Evolutionary conservation across 1,140 invertebrate species (phyloP), one percentile per base, ranked within the genome.

Genomic region (Thaumatotibia leucotreta): DNA sequence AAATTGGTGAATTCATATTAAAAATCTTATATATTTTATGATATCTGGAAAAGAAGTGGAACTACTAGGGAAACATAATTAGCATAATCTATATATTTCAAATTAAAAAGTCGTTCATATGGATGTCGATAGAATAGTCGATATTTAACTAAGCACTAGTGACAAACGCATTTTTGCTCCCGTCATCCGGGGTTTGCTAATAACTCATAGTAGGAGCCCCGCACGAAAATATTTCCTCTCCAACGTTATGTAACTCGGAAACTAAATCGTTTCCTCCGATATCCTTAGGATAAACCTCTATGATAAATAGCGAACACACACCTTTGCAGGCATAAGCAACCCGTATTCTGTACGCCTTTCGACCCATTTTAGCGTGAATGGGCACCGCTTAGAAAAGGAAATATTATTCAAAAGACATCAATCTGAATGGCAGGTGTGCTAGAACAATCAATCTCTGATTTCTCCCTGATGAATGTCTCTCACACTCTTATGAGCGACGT

Each of bases 321-420:
- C 52, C 2, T n/a, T 6, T 11, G n/a, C n/a, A 27, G 29, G 23
- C 14, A 27, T 2, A 58, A 58, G 29, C 24, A 27, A 14, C 29
- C 52, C 23, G 5, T 58, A n/a, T 27, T n/a, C 24, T 6, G 4
- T 4, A 27, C 50, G 17, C 29, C 23, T 14, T n/a, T 20, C 4
- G n/a, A 58, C 24, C 24, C 23, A 58, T 24, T 58, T 58, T 14
- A 58, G 23, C 0, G n/a, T 27, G 23, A 14, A 4, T 9, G 52
- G 24, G 4, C 6, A 49, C 17, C 52, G 52, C n/a, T 58, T 58
- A 58, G 23, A 58, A 58, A 58, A 58, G 27, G 52, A 58, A 58
- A 31, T 58, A 58, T 58, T 58, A 58, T 58, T 58, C 52, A 58
- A 58, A 58, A 58, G 52, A 58, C 52, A 58, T 58, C 52, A 58